Evolutionary conservation across 2,888 invertebrate genomes (phyloP), one percentile per base, ranked within the genome.

Genomic region (Temnothorax unifasciatus): DNA sequence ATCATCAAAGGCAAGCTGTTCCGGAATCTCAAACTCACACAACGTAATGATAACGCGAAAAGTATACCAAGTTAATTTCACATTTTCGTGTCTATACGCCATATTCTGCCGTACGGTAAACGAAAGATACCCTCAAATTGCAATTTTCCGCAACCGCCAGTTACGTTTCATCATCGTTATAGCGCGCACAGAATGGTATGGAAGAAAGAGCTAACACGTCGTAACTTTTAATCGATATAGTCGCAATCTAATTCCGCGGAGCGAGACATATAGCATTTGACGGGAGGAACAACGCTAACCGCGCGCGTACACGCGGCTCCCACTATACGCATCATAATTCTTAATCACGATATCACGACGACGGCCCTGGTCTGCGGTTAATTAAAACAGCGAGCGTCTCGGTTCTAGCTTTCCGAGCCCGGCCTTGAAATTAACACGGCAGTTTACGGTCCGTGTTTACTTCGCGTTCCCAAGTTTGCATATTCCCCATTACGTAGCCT

Each of bases 401-500:
- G 59, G 82, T 85, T 74, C 84, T 71, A 85, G 83, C 52, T 50
- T 50, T 18, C 66, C 85, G 71, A 57, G 44, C 21, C 83, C 85
- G 88, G 87, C 89, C 89, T 88, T 90, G 88, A 88, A 89, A 90
- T 88, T 89, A 90, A 89, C 89, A 86, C 88, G 88, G 83, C 85
- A 87, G 90, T 89, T 89, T 87, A 90, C 88, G 89, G 87, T 86
- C 88, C 77, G 47, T 86, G 86, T 86, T 86, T 86, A 77, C 86
- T 86, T 76, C 82, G 52, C 71, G 73, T 89, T 89, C 69, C 84
- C 88, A 86, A 90, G 89, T 89, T 90, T 90, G 87, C 89, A 88
- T 89, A 88, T 88, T 90, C 87, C 73, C 89, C 85, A 84, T 88
- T 89, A 84, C 83, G 41, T 25, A 52, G 63, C 66, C 25, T 75